A percentile compares a stretch with the other conserved stretches of the same genome.
phyloP scores from a whole-genome alignment of 2,797 vertebrate genomes.

The Uromys caudimaculatus region DNA sequence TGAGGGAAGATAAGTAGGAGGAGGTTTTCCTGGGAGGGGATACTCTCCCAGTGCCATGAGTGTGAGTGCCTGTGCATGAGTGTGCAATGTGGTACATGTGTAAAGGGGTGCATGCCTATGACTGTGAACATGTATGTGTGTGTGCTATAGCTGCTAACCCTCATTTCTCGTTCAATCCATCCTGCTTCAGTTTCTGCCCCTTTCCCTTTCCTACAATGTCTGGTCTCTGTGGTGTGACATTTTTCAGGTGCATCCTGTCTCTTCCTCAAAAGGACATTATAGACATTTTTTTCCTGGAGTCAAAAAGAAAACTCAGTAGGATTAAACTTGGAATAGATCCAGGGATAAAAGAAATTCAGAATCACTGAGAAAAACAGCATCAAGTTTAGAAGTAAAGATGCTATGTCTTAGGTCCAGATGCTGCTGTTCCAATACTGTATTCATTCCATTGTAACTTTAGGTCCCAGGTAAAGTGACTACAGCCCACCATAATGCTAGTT shows the following conservation, averaged over 20 bases:
- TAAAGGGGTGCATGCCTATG: background rate
- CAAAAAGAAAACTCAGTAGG: background rate
- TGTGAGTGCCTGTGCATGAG: background rate
- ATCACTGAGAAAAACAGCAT: background rate
- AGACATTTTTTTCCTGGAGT: background rate
- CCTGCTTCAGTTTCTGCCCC: background rate
- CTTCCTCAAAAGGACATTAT: background rate
- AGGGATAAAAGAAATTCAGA: background rate
- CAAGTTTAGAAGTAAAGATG: background rate
- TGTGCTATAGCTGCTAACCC: background rate
- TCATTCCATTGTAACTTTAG: background rate
- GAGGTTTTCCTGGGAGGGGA: background rate
- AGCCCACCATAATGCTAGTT: background rate
- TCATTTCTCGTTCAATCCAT: no score
- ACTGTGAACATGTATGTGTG: background rate
- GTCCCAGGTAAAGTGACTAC: background rate
- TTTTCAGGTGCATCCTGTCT: background rate
- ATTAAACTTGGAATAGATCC: background rate
- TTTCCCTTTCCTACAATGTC: background rate
- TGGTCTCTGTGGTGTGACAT: background rate
- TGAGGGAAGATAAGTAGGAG: background rate
- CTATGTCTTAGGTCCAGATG: background rate
- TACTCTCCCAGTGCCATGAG: background rate
- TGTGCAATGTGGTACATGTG: rapidly evolving
- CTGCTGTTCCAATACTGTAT: background rate